Base-by-base conservation (phyloP, 1,140 invertebrate genomes). In the Anastatus disparis region DNA sequence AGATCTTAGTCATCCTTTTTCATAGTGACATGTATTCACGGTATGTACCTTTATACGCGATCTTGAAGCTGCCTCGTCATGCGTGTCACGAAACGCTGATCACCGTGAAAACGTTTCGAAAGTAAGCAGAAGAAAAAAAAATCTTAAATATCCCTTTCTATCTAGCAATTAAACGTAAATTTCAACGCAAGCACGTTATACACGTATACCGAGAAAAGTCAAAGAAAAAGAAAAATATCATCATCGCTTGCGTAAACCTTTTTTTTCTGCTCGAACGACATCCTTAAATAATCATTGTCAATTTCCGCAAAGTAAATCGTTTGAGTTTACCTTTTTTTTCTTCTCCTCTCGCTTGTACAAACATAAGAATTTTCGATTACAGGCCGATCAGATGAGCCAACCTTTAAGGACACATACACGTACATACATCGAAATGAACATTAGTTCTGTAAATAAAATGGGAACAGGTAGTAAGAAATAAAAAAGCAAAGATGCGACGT, bases 361-460 rank as follows among this genome's bases (percentile, higher is more conserved):
- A 40, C 55, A 40, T 2, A 58, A 4, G 20, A 20, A 58, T 24
- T 20, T 40, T n/a, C 7, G 17, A 6, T 58, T 31, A 2, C 15
- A 10, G 2, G 48, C 31, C 24, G 26, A 62, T 48, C 9, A 38
- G 40, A 31, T 53, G n/a, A 31, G 20, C 22, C 31, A n/a, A 9
- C 48, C 22, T 26, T 42, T n/a, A 59, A 24, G 3, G 29, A n/a
- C n/a, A n/a, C n/a, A n/a, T n/a, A n/a, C n/a, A n/a, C n/a, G n/a
- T n/a, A n/a, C n/a, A n/a, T n/a, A n/a, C n/a, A n/a, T 17, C 38
- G 40, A n/a, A 58, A 67, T 48, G 27, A 58, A 20, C 29, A 59
- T 55, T 15, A 8, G n/a, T 22, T 40, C 35, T 12, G 56, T 44
- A 53, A 69, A 69, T 62, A 69, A 69, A 50, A 50, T 12, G n/a